These are phyloP conservation scores for Hylaea fasciaria DNA, from an alignment of 2,888 invertebrate species.

Conservation along the genomic window DNA sequence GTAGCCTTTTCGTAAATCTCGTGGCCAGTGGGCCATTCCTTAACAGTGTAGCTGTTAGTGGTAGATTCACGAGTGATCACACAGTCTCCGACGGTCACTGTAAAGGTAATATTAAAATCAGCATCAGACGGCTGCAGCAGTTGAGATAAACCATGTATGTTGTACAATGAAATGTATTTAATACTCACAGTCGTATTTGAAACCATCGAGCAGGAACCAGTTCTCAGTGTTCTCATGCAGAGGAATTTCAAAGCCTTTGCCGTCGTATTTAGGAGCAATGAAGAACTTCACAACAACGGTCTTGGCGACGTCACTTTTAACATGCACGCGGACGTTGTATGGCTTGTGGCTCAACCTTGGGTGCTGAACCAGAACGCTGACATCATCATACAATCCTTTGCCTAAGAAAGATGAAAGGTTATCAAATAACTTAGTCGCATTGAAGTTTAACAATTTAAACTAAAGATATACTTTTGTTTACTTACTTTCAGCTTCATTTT, in stretches of 20 bases:
- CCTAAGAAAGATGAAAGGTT: constrained; percentile 48
- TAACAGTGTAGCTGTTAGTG: constrained; percentile 83
- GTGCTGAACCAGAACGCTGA: constrained; percentile 85
- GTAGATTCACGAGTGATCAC: constrained; percentile 83
- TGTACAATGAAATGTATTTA: not conserved
- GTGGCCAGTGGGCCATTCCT: constrained; percentile 78
- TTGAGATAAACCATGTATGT: not conserved
- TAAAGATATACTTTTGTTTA: constrained; percentile 2
- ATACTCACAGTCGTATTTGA: constrained; percentile 72
- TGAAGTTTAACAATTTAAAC: not conserved
- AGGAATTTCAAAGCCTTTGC: constrained; percentile 79
- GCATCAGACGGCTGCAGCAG: not conserved
- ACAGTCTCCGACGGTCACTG: constrained; percentile 76
- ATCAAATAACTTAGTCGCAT: not conserved
- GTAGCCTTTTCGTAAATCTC: constrained; percentile 77
- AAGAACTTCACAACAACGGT: constrained; percentile 86
- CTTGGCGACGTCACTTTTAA: constrained; percentile 83
- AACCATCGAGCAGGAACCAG: constrained; percentile 70
- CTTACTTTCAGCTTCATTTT: constrained; percentile 66
- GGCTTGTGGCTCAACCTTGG: constrained; percentile 89
- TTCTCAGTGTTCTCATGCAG: constrained; percentile 82
- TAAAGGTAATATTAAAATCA: constrained; percentile 24
- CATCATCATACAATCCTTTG: constrained; percentile 59
- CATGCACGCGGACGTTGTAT: constrained; percentile 86
- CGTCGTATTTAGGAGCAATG: constrained; percentile 89